A percentile compares a stretch with the other conserved stretches of the same genome.
phyloP scores from a whole-genome alignment of 2,888 invertebrate species.

The Stictocephala bisonia region DNA sequence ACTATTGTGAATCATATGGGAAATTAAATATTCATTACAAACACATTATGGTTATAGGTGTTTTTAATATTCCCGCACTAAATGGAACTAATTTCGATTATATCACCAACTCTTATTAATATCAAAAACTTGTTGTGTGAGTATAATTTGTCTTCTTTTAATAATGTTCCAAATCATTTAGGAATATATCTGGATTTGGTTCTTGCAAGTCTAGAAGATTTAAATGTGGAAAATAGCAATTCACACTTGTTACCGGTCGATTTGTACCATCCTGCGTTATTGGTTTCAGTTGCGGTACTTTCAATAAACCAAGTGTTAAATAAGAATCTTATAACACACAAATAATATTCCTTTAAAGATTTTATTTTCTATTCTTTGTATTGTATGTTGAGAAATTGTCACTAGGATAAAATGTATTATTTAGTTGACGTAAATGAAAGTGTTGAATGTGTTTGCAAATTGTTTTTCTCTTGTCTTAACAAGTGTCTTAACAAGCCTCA shows the following conservation, averaged over 20 bases:
- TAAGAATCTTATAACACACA: not conserved
- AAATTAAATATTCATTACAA: not conserved
- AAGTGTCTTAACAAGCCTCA: not conserved
- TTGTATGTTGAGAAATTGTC: not conserved
- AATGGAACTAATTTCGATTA: not conserved
- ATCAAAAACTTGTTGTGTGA: no score
- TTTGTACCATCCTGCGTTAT: not conserved
- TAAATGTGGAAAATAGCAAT: not conserved
- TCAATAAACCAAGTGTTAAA: not conserved
- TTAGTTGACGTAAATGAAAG: not conserved
- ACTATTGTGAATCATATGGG: not conserved
- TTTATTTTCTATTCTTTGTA: not conserved
- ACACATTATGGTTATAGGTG: not conserved
- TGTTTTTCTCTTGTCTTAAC: not conserved
- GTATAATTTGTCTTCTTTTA: no score
- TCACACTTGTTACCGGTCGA: not conserved
- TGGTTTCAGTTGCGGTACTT: not conserved
- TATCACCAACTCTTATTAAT: no score
- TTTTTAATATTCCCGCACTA: slow-evolving; percentile 5
- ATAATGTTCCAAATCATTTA: not conserved
- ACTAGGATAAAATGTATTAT: not conserved
- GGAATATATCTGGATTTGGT: not conserved
- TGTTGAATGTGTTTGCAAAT: not conserved
- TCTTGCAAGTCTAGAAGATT: not conserved
- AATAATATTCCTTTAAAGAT: slow-evolving; percentile 1